A percentile compares a stretch with the other conserved stretches of the same genome.
These are phyloP conservation scores for Lichenostomus cassidix DNA, from an alignment of 2,113 vertebrate genomes.

Conservation along the genomic window DNA sequence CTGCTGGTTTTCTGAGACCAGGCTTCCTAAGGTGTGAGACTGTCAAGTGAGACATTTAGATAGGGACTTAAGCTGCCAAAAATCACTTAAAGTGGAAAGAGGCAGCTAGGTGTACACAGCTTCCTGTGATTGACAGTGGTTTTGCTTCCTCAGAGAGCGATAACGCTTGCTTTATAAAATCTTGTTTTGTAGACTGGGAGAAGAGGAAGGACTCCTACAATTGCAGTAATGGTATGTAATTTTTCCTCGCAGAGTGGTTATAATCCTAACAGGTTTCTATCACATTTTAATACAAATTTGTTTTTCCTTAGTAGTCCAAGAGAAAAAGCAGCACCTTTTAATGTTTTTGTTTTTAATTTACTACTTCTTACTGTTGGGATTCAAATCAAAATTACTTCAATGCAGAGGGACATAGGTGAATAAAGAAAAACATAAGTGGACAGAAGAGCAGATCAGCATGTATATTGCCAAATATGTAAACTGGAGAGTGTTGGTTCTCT, in stretches of 20 bases:
- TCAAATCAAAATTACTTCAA: background rate
- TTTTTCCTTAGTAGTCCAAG: background rate
- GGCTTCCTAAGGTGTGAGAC: background rate
- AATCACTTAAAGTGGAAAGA: background rate
- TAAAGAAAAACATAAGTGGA: background rate
- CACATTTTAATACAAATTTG: background rate
- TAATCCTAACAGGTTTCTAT: background rate
- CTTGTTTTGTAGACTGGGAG: slow-evolving; percentile 71
- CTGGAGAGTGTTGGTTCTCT: background rate
- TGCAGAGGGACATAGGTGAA: background rate
- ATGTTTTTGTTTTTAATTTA: background rate
- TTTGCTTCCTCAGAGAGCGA: slow-evolving; percentile 40
- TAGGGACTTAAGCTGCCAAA: background rate
- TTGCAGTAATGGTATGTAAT: slow-evolving; percentile 63
- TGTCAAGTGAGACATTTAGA: background rate
- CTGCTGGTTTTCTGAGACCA: background rate
- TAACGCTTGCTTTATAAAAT: slow-evolving; percentile 66
- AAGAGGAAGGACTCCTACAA: slow-evolving; percentile 62
- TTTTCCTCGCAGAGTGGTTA: slow-evolving; percentile 21
- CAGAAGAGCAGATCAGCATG: background rate
- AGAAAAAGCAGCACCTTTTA: background rate
- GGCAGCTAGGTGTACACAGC: background rate
- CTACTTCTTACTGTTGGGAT: background rate
- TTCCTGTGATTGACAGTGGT: slow-evolving; percentile 69
- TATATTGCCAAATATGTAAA: background rate